Evolutionary conservation across 2,797 vertebrate species (phyloP).

Genomic region (Tapera naevia): DNA sequence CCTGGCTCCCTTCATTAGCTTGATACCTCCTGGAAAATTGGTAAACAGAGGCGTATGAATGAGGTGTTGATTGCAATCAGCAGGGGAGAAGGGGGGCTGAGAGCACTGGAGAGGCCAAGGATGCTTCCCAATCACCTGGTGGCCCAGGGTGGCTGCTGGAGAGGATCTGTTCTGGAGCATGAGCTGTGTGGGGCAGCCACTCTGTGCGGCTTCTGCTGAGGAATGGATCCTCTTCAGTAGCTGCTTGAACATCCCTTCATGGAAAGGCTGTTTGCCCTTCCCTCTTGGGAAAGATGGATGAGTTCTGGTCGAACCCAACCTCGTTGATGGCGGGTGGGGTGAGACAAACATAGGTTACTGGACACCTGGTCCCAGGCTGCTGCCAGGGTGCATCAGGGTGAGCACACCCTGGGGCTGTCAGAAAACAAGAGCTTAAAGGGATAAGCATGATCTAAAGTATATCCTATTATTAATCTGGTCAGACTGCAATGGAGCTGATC

Average conservation of each 20-base stretch:
- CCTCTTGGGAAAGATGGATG: not conserved
- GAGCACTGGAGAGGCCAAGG: not conserved
- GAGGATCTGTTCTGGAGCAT: not conserved
- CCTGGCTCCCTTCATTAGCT: constrained; percentile 50
- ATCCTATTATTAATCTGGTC: not conserved
- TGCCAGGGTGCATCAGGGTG: not conserved
- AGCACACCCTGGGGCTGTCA: not conserved
- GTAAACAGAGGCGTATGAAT: constrained; percentile 62
- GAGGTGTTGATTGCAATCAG: constrained; percentile 75
- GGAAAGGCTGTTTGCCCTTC: fast-evolving
- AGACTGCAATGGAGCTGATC: not conserved
- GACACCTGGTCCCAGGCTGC: not conserved
- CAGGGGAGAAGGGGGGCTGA: constrained; percentile 29
- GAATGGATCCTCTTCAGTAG: not conserved
- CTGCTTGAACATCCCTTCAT: not conserved
- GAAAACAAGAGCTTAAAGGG: not conserved
- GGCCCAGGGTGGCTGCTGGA: not conserved
- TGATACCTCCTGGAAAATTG: constrained; percentile 43
- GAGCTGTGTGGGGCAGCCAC: fast-evolving
- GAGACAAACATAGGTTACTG: not conserved
- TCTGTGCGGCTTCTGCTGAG: fast-evolving
- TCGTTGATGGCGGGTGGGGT: fast-evolving
- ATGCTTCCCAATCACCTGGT: constrained; percentile 22
- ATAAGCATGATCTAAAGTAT: not conserved
- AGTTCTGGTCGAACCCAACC: fast-evolving